Evolutionary conservation across 2,797 vertebrate genomes (phyloP).

Genomic region (Carcharodon carcharias): DNA sequence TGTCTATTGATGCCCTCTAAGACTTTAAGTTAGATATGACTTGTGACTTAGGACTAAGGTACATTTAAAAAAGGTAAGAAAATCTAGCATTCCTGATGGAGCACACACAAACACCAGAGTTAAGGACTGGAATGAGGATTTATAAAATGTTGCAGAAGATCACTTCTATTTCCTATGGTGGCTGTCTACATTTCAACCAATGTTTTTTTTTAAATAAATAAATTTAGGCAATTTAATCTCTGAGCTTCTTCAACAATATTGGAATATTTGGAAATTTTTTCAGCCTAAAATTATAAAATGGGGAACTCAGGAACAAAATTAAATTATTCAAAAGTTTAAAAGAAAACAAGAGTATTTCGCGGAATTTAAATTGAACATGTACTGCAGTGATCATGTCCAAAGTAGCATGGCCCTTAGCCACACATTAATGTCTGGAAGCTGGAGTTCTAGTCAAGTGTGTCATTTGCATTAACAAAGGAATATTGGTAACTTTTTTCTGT

Average conservation of each 20-base stretch:
- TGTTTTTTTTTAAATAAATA: background rate
- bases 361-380: background rate
- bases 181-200: background rate
- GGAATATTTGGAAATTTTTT: background rate
- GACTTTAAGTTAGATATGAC: background rate
- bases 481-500: background rate
- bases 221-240: background rate
- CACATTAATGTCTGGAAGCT: background rate
- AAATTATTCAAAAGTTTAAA: background rate
- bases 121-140: background rate
- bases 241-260: background rate
- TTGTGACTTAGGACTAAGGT: background rate
- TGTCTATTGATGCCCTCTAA: background rate
- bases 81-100: background rate
- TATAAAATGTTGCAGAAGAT: background rate
- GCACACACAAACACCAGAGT: background rate
- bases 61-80: background rate
- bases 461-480: conserved; percentile 9
- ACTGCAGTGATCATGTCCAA: background rate
- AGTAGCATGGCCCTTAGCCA: background rate
- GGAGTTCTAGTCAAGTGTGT: background rate
- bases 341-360: background rate
- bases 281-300: background rate
- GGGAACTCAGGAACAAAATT: background rate
- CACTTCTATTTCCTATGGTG: background rate